phyloP scores from a whole-genome alignment of 2,113 vertebrate species.

The Vulpes ferrilata region DNA sequence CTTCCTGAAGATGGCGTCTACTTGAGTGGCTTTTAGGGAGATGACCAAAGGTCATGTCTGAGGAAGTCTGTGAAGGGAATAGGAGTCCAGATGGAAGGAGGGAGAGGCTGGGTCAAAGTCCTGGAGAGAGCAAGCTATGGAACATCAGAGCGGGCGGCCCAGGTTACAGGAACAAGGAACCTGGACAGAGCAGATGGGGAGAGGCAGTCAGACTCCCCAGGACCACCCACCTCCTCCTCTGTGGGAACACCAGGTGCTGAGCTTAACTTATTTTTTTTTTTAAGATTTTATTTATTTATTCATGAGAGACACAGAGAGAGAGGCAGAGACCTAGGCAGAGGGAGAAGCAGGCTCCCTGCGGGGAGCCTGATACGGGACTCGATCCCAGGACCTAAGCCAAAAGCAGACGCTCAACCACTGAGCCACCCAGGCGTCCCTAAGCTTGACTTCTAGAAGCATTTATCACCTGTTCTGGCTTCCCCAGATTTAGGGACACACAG shows the following conservation, averaged over 20 bases:
- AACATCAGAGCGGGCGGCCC: not conserved
- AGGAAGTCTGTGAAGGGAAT: not conserved
- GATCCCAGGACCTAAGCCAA: no score
- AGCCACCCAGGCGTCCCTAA: no score
- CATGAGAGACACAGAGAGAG: no score
- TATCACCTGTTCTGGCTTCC: not conserved
- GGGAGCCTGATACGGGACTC: no score
- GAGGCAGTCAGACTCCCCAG: not conserved
- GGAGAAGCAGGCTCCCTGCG: no score
- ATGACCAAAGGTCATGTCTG: not conserved
- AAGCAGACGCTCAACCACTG: no score
- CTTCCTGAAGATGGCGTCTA: slow-evolving; percentile 10
- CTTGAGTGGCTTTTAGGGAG: not conserved
- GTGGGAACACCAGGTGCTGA: not conserved
- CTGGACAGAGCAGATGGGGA: not conserved
- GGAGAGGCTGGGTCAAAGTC: not conserved
- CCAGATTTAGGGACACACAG: not conserved
- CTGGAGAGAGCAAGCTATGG: not conserved
- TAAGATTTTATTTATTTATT: no score
- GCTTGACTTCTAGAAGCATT: not conserved
- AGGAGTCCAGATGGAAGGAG: not conserved
- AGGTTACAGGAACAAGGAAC: not conserved
- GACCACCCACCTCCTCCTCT: not conserved
- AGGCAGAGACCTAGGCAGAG: no score
- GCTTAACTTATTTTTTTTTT: no score